Base-by-base conservation (phyloP, 2,888 invertebrate genomes). In the Hyposoter dolosus region DNA sequence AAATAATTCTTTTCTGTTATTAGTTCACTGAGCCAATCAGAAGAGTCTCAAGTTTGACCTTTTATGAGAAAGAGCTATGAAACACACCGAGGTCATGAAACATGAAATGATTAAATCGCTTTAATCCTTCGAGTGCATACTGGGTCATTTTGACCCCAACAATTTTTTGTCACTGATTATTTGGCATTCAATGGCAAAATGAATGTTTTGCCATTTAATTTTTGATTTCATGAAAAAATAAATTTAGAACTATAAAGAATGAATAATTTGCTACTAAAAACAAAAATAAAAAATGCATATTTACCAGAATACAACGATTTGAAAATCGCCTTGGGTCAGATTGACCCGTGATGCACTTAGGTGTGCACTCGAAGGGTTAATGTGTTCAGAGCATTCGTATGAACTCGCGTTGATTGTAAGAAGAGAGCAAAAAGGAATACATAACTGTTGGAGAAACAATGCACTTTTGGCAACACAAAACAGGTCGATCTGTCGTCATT, bases 1-100 rank as follows among this genome's bases (percentile, higher is more conserved):
- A 35, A 23, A 76, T 80, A 72, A 77, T 68, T 76, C 50, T 80
- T 76, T 35, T 19, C 28, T 86, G 68, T 76, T 76, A 83, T 83
- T 80, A 63, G 72, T 80, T 85, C 50, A 86, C 81, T 88, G 85
- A 90, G 85, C 88, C 87, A 86, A 86, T 82, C 82, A 75, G 35
- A 40, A 23, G 40, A 15, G 5, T 43, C 50, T 17, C 7, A 32
- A 45, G 68, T 45, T 78, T 45, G 32, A 75, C n/a, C 28, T 53
- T 28, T 19, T 65, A n/a, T n/a, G 35, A 32, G 19, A 6, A 40
- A 76, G 60, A 45, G 32, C n/a, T 12, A 71, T 43, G n/a, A 12
- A 63, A 47, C 19, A 47, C 19, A 23, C 23, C 12, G 28, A 43
- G 12, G 53, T 47, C 53, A 76, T 66, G 47, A 28, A 60, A 74